Evolutionary conservation across 2,888 invertebrate species (phyloP), one percentile per base, ranked within the genome.

Genomic region (Harmothoe impar): DNA sequence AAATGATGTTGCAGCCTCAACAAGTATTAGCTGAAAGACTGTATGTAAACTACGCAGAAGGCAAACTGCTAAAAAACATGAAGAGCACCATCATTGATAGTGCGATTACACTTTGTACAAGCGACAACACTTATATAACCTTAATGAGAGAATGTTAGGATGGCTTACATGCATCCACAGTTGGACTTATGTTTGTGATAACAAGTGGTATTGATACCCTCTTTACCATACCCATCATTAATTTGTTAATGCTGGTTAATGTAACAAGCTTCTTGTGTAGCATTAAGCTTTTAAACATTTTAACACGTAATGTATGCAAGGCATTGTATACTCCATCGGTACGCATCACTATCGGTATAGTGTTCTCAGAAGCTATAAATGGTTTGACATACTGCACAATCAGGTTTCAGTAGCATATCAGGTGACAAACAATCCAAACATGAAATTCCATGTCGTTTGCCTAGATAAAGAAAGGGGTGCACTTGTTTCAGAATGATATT

Each of bases 1-100:
- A 25, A 23, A 29, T 29, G 17, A 29, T 25, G 29, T 72, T 72
- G 72, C 72, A 20, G 15, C 72, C 72, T 72, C 62, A 17, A 29
- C 25, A 72, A 72, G 72, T 72, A 72, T 72, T 72, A 72, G 72
- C 25, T 72, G 25, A 29, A 29, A 72, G 31, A 72, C 72, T 29
- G 31, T 15, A 72, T 43, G 43, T 43, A 72, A 72, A 72, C 72
- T 72, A 72, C 72, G 72, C 72, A 72, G 72, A 72, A 72, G 31
- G 72, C 25, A 72, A 72, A 72, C 72, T 72, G 72, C 72, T 72
- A 29, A 72, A 72, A 72, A 72, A 62, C 15, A 62, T 62, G 0
- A 72, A 29, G 25, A 72, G 72, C 72, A 72, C 72, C 72, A 72
- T 72, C 72, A 29, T 72, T 29, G 29, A 72, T 72, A 72, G 31